Percentiles rank a stretch among this genome's conserved stretches.
Conservation (phyloP, 2,888 invertebrate species). For the Euzophera pinguis region DNA sequence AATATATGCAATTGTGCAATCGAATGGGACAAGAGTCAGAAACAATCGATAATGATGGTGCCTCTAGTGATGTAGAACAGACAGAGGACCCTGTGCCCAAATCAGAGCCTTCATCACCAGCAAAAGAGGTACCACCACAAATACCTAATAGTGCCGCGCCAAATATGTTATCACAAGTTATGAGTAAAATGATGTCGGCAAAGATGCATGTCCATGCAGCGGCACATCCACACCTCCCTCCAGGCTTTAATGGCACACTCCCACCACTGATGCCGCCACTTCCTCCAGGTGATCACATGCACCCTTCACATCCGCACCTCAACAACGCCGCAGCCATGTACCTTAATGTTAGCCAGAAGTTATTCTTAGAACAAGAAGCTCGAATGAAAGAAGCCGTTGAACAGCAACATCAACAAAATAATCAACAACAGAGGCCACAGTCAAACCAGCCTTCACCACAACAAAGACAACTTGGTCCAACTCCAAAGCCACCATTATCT, state of each 20-base stretch:
- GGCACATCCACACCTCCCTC: slow-evolving; percentile 78
- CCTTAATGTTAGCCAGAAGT: slow-evolving; percentile 87
- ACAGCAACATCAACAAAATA: slow-evolving; percentile 68
- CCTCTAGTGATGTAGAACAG: slow-evolving; percentile 85
- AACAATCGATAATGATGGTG: slow-evolving; percentile 87
- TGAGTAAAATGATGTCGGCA: slow-evolving; percentile 83
- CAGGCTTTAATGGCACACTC: slow-evolving; percentile 79
- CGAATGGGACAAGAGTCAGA: slow-evolving; percentile 90
- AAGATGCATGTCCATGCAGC: slow-evolving; percentile 80
- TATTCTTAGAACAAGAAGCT: slow-evolving; percentile 88
- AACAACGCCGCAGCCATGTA: slow-evolving; percentile 86
- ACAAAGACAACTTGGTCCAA: slow-evolving; percentile 68
- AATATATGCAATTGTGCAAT: slow-evolving; percentile 92
- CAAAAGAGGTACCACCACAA: slow-evolving; percentile 73
- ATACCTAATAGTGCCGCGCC: slow-evolving; percentile 63
- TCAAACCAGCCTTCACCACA: slow-evolving; percentile 80
- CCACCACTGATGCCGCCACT: slow-evolving; percentile 78
- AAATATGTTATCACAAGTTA: slow-evolving; percentile 82
- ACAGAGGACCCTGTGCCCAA: slow-evolving; percentile 73
- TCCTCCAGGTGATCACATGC: slow-evolving; percentile 73
- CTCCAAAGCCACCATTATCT: slow-evolving; percentile 74
- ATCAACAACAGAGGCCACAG: slow-evolving; percentile 80
- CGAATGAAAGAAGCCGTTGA: slow-evolving; percentile 85
- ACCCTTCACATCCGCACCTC: slow-evolving; percentile 77
- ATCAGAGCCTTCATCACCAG: slow-evolving; percentile 80